A percentile compares a stretch with the other conserved stretches of the same genome.
phyloP scores from a whole-genome alignment of 2,113 vertebrate species.

The Natator depressus region DNA sequence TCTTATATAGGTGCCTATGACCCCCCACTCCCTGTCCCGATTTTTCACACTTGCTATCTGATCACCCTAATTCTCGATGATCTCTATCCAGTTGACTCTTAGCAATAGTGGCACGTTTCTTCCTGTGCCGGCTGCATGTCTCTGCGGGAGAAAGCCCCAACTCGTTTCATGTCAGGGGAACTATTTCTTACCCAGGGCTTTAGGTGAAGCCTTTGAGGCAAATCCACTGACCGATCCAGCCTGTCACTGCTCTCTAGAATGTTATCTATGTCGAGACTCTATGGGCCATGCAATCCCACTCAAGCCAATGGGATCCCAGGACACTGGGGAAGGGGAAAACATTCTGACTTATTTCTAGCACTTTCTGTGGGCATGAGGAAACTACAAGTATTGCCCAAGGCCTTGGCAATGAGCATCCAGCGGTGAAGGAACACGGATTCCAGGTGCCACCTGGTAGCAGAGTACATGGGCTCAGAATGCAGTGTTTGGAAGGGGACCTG shows the following conservation, averaged over 20 bases:
- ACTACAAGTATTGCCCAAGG: neutral
- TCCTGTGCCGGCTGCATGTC: neutral
- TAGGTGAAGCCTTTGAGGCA: neutral
- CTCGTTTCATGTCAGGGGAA: neutral
- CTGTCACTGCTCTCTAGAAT: neutral
- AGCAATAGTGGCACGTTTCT: neutral
- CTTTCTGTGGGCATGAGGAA: neutral
- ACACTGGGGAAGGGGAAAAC: neutral
- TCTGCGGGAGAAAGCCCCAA: neutral
- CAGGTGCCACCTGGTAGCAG: neutral
- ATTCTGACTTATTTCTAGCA: neutral
- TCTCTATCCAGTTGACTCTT: neutral
- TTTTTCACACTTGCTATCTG: too few relatives aligned
- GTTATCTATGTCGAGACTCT: neutral
- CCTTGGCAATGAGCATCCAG: neutral
- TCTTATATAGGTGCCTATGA: too few relatives aligned
- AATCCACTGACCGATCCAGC: neutral
- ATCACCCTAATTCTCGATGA: too few relatives aligned
- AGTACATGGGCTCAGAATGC: neutral
- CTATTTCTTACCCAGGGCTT: neutral
- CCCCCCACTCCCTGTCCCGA: too few relatives aligned
- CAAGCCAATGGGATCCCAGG: neutral
- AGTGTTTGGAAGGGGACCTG: neutral
- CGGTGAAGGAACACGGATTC: neutral
- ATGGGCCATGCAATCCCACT: neutral